Conservation (phyloP, 2,888 invertebrate species). For the Epistrophe eligans region DNA sequence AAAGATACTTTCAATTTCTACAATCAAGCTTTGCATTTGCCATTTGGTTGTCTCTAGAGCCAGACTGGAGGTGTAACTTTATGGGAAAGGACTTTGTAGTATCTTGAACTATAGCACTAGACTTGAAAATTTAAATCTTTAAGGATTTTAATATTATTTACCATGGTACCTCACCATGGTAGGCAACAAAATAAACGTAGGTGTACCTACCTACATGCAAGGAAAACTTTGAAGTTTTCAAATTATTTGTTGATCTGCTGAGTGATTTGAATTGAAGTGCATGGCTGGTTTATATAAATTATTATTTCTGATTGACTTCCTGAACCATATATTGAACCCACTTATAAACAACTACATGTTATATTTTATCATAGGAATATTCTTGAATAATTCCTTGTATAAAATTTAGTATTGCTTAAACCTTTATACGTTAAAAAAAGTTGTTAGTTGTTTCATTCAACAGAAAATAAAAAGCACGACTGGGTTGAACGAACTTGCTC, state of each 20-base stretch:
- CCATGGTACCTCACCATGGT: no score
- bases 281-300: background rate
- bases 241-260: background rate
- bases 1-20: slow-evolving; percentile 33
- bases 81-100: background rate
- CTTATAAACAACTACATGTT: no score
- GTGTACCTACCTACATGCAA: background rate
- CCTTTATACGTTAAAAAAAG: no score
- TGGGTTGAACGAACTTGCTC: no score
- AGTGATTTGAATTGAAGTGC: background rate
- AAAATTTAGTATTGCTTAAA: no score
- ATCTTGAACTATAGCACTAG: background rate
- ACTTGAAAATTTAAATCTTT: background rate
- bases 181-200: no score
- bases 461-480: no score
- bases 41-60: background rate
- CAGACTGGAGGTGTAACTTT: background rate
- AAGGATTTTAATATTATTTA: background rate
- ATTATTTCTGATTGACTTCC: no score
- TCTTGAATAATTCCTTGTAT: no score
- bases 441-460: no score
- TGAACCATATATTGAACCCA: no score
- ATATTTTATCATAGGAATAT: no score
- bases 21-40: background rate
- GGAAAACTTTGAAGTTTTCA: background rate